Base-by-base conservation (phyloP, 2,797 vertebrate species). In the Macroramphosus scolopax region DNA sequence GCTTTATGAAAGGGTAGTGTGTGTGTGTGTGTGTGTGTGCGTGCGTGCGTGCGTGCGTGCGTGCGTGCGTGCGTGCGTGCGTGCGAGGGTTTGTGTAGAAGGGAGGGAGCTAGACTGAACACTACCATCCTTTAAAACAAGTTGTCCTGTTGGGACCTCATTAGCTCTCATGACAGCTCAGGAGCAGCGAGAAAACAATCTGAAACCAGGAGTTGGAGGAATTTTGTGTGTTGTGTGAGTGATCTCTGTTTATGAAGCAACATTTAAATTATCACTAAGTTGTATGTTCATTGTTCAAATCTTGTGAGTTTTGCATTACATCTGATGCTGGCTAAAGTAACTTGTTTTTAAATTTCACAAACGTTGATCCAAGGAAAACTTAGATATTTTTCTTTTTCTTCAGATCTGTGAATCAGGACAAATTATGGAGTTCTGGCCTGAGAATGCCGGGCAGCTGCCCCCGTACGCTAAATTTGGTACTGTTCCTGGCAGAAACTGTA, bases 341-440 rank as follows among this genome's bases (percentile, higher is more conserved):
- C 25, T 15, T 14, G 4, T 18, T 48, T 25, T n/a, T n/a, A n/a
- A n/a, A n/a, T n/a, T n/a, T 22, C 20, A 22, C 3, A 22, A 3
- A 22, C 20, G 20, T 22, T 6, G 20, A 22, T n/a, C n/a, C 20
- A 22, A 22, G 6, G 3, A 22, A 22, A 22, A 20, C 13, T 37
- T 49, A 28, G n/a, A n/a, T n/a, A n/a, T 29, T 25, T 26, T 22
- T n/a, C 20, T 17, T 17, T 46, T 58, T 17, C 51, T 77, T 67
- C 48, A 76, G 80, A 63, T 64, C 41, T 62, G 41, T 51, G 25
- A 42, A 52, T 56, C 11, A 60, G 9, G 70, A 48, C 52, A 51
- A 41, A 72, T 69, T 36, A 90, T 90, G 90, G 87, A 88, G 39
- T 81, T 74, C 64, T 86, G 86, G 85, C 48, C 77, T 28, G 78